Percentiles rank a stretch among this genome's conserved stretches.
Conservation (phyloP, 2,888 invertebrate genomes). For the Augiades crinisus region DNA sequence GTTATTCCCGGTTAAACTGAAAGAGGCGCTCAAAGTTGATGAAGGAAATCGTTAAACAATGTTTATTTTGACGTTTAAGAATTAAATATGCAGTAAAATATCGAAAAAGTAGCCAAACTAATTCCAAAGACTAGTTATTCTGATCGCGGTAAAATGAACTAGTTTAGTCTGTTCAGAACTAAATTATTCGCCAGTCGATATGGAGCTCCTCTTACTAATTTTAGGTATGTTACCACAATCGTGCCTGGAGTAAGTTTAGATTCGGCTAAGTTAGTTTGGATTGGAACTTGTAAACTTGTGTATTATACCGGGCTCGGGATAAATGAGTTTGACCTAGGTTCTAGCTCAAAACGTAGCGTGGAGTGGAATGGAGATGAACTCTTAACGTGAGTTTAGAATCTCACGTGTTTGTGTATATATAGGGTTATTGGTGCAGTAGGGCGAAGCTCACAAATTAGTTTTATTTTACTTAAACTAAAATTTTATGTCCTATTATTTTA, state of each 20-base stretch:
- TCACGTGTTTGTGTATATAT: no score
- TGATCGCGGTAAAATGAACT: neutral
- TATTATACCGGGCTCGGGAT: slow-evolving; percentile 20
- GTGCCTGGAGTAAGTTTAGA: slow-evolving; percentile 14
- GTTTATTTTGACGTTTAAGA: no score
- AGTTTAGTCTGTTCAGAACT: slow-evolving; percentile 1
- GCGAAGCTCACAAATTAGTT: no score
- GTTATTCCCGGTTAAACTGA: no score
- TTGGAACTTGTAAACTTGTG: slow-evolving; percentile 22
- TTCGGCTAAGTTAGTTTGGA: slow-evolving; percentile 23
- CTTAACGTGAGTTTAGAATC: no score
- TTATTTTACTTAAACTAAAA: no score
- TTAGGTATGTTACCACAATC: slow-evolving; percentile 23
- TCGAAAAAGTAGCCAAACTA: neutral
- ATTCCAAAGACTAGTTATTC: neutral
- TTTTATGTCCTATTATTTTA: no score
- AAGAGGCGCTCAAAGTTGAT: no score
- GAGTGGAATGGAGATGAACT: no score
- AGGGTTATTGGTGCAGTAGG: no score
- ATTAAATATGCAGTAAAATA: no score
- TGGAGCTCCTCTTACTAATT: slow-evolving; percentile 4
- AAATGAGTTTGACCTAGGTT: slow-evolving; percentile 24
- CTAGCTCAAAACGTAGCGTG: slow-evolving; percentile 14
- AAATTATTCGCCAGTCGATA: slow-evolving; percentile 8
- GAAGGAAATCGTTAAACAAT: no score